Evolutionary conservation across 1,140 invertebrate genomes (phyloP), one percentile per base, ranked within the genome.

Genomic region (Hesperophylax magnus): DNA sequence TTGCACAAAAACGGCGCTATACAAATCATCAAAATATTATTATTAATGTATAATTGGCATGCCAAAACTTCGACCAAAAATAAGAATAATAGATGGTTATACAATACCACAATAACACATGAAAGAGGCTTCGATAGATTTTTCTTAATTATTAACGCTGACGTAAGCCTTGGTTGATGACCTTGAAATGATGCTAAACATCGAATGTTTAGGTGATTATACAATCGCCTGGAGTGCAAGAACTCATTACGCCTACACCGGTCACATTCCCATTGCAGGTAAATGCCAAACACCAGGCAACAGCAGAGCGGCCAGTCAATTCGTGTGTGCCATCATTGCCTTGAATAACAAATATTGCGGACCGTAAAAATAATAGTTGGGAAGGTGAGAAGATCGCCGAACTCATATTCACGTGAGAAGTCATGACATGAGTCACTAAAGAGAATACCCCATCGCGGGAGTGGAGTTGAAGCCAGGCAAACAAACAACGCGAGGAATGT

Each of bases 271-370:
- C 39, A 47, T 47, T 47, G 39, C 39, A 47, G 39, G 39, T 15
- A 5, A 24, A 24, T 61, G 58, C 58, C 24, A 22, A 61, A 61
- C 18, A 61, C 14, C 24, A 18, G 18, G 15, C 18, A 61, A 61
- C 39, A 39, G 39, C 39, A 47, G 11, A 47, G 39, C 39, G 39
- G 39, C 39, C 58, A 61, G 58, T 6, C 15, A 61, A 61, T 61
- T 61, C n/a, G 58, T 61, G 20, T 24, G 58, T 61, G 24, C 58
- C 58, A 18, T 61, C 58, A 61, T 24, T 4, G 58, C 58, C 8
- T 61, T 61, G 58, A 61, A 61, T 61, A 61, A 18, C 58, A 61
- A 61, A 61, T 61, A 61, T 61, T 61, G 58, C 58, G 58, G 18
- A 61, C 58, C 24, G 18, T 24, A 22, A 20, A 61, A 61, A 61